phyloP scores from a whole-genome alignment of 2,888 invertebrate genomes.

The Napeogenes sylphis region DNA sequence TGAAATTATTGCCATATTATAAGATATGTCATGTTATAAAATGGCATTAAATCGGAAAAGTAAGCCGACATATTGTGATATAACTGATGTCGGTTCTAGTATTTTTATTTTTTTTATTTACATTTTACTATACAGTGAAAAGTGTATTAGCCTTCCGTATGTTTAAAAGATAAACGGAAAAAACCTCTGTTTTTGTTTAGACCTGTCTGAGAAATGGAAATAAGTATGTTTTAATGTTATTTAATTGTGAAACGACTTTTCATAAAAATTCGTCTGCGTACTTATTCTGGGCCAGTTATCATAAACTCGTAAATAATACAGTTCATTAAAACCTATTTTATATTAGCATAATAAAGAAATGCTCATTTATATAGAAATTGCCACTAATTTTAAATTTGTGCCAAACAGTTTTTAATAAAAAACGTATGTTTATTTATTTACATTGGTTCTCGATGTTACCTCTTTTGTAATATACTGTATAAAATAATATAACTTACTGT shows the following conservation, averaged over 20 bases:
- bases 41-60: too few relatives aligned
- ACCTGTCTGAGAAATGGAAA: too few relatives aligned
- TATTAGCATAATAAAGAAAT: conserved; percentile 44
- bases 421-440: conserved; percentile 47
- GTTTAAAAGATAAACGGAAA: too few relatives aligned
- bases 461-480: conserved; percentile 54
- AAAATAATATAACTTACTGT: conserved; percentile 51
- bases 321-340: conserved; percentile 26
- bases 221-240: too few relatives aligned
- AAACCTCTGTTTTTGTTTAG: too few relatives aligned
- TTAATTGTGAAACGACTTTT: too few relatives aligned
- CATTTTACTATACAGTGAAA: background rate
- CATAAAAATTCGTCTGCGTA: conserved; percentile 34
- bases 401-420: conserved; percentile 49
- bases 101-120: conserved; percentile 4
- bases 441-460: conserved; percentile 53
- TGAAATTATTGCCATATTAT: too few relatives aligned
- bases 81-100: background rate
- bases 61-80: too few relatives aligned
- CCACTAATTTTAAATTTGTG: conserved; percentile 44
- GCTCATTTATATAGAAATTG: conserved; percentile 48
- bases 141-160: too few relatives aligned
- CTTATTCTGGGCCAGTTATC: conserved; percentile 72
- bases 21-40: too few relatives aligned
- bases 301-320: conserved; percentile 43